Evolutionary conservation across 1,140 invertebrate species (phyloP).

Genomic region (Nephotettix cincticeps): DNA sequence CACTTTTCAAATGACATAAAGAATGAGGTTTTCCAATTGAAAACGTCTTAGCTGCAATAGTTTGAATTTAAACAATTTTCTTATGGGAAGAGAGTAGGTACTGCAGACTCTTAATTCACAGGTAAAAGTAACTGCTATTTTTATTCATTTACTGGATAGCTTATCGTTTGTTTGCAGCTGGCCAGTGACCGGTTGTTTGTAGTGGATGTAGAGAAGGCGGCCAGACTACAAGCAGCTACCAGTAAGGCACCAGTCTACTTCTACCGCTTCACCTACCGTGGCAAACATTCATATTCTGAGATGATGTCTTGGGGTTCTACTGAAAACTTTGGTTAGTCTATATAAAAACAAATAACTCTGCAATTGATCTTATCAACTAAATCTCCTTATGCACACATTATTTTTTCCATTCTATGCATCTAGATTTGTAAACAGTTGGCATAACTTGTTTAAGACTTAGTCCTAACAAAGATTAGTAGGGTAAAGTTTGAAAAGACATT

Average conservation of each 20-base stretch:
- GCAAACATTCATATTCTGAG: slow-evolving; percentile 54
- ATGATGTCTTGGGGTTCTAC: slow-evolving; percentile 41
- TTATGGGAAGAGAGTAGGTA: no score
- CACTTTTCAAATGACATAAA: no score
- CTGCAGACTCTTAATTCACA: no score
- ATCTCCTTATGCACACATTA: neutral
- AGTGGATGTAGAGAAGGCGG: slow-evolving; percentile 54
- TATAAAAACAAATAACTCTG: no score
- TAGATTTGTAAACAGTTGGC: neutral
- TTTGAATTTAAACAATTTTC: no score
- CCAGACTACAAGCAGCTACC: slow-evolving; percentile 53
- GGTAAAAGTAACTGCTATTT: no score
- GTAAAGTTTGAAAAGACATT: neutral
- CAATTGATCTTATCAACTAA: no score
- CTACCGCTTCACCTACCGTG: slow-evolving; percentile 58
- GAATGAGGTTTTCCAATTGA: no score
- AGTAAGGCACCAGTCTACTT: slow-evolving; percentile 57
- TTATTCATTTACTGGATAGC: no score
- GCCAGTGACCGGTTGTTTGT: slow-evolving; percentile 60
- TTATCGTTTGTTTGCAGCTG: no score
- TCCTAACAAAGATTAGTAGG: neutral
- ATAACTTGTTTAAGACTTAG: neutral
- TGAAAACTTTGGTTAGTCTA: slow-evolving; percentile 56
- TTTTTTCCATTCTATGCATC: neutral
- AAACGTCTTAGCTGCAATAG: no score